Evolutionary conservation across 2,797 vertebrate species (phyloP), one percentile per base, ranked within the genome.

Genomic region (Molossus alvarezi): DNA sequence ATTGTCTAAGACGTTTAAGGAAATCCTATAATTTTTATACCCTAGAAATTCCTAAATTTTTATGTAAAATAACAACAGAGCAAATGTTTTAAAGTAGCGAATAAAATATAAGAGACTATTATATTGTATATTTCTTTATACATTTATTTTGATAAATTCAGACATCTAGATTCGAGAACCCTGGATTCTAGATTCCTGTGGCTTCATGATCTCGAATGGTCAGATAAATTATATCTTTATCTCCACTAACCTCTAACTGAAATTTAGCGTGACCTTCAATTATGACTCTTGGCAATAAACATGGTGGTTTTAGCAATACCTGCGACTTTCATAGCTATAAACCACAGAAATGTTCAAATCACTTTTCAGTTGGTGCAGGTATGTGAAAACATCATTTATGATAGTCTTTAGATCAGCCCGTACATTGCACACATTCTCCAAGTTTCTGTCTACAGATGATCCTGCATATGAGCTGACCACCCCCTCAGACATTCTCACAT

Each of bases 1-100:
- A 72, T 71, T 75, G 20, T 75, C 53, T 84, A 37, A 95, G 60
- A 80, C 3, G 72, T 41, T 69, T 65, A 65, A 65, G 17, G 72
- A 48, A 95, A 67, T 51, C 84, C 21, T 90, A 0, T 45, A 48
- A 84, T 79, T 88, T 41, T 29, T 80, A 83, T 15, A 14, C n/a
- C 62, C 72, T 65, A 86, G 91, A 93, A 91, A 85, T 93, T 29
- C 29, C 57, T 80, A 91, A 91, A 55, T 53, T 72, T n/a, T 18
- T 45, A 33, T 25, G 60, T 65, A 65, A 65, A 58, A 57, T 58
- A 57, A 45, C 13, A 48, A 60, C 53, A 77, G 77, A 45, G 64
- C 12, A 45, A 83, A 45, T 60, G 33, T 73, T 89, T 72, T 8
- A 55, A 92, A 92, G 95, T 7, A 87, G 10, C 21, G 77, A 57